phyloP scores from a whole-genome alignment of 2,888 invertebrate genomes.

The Sesamia inferens region DNA sequence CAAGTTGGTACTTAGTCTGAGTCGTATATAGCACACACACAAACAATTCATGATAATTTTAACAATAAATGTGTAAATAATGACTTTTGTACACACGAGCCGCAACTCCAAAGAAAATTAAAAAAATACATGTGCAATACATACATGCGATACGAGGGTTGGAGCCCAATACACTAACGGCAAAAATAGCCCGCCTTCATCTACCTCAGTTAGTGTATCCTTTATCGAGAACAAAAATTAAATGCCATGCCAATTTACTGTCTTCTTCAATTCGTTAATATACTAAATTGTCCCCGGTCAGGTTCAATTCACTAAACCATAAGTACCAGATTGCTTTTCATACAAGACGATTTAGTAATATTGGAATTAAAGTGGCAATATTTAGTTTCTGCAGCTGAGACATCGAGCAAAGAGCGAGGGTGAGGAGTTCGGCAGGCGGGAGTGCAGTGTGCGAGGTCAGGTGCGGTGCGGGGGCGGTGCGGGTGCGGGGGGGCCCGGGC shows the following conservation, averaged over 20 bases:
- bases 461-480: slow-evolving; percentile 63
- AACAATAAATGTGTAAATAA: background rate
- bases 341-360: slow-evolving; percentile 38
- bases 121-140: slow-evolving; percentile 47
- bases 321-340: slow-evolving; percentile 5
- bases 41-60: background rate
- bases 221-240: slow-evolving; percentile 42
- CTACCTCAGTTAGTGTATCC: slow-evolving; percentile 45
- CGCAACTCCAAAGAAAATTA: slow-evolving; percentile 43
- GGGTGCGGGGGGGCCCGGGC: slow-evolving; percentile 70
- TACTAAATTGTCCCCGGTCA: slow-evolving; percentile 46
- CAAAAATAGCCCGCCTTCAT: slow-evolving; percentile 39
- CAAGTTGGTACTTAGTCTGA: background rate
- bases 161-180: slow-evolving; percentile 68
- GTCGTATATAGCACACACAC: background rate
- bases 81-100: background rate
- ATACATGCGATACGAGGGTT: slow-evolving; percentile 66
- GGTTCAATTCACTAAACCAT: slow-evolving; percentile 8
- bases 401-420: slow-evolving; percentile 65
- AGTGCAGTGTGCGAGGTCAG: slow-evolving; percentile 71
- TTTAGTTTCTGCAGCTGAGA: slow-evolving; percentile 58
- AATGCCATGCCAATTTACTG: slow-evolving; percentile 41
- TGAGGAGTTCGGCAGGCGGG: slow-evolving; percentile 65
- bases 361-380: slow-evolving; percentile 54
- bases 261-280: slow-evolving; percentile 45